These are phyloP conservation scores for Condylostylus longicornis DNA, from an alignment of 1,140 invertebrate genomes.

Conservation along the genomic window DNA sequence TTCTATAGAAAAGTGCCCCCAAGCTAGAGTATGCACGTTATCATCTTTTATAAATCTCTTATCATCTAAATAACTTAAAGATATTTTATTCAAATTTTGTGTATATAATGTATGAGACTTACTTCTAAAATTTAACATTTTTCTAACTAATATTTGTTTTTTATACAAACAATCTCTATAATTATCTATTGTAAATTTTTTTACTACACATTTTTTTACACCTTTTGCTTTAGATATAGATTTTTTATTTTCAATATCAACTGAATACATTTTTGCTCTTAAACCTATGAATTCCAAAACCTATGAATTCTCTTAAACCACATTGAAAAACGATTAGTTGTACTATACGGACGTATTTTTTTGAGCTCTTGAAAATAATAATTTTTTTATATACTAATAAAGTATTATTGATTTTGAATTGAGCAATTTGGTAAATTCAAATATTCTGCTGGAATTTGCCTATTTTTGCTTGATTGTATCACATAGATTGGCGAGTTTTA, in stretches of 20 bases:
- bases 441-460: too few species aligned
- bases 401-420: too few species aligned
- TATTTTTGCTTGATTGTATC: too few species aligned
- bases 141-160: constrained; percentile 8
- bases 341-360: too few species aligned
- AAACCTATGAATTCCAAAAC: constrained; percentile 22
- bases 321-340: too few species aligned
- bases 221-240: constrained; percentile 10
- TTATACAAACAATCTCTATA: constrained; percentile 14
- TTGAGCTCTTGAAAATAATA: too few species aligned
- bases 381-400: too few species aligned
- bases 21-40: constrained; percentile 7
- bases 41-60: constrained; percentile 8
- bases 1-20: constrained; percentile 8
- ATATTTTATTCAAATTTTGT: constrained; percentile 14
- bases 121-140: constrained; percentile 16
- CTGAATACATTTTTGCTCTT: constrained; percentile 14
- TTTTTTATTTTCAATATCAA: constrained; percentile 4
- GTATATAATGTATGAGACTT: constrained; percentile 16
- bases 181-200: constrained; percentile 12
- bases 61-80: constrained; percentile 10
- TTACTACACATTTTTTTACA: constrained; percentile 9
- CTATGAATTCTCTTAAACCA: too few species aligned
- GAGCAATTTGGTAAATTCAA: too few species aligned
- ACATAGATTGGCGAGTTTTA: too few species aligned